Base-by-base conservation (phyloP, 2,113 vertebrate species). In the Corythornis madagascariensis region DNA sequence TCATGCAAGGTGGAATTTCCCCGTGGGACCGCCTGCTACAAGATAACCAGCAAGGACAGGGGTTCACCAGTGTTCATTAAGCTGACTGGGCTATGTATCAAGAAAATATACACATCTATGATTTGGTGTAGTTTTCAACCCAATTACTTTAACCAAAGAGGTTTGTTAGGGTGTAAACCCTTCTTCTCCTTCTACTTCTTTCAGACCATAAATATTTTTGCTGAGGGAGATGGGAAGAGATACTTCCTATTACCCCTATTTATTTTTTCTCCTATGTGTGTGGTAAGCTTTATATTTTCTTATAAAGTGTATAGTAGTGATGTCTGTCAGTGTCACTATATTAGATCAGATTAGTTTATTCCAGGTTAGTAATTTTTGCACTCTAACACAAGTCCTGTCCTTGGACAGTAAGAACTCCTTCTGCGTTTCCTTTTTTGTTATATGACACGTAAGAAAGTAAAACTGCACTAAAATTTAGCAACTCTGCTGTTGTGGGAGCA, bases 401-500 rank as follows among this genome's bases (percentile, higher is more conserved):
- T 92, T 93, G 79, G 72, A 67, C 61, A 65, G 28, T 26, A 38
- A 89, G 67, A 92, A 65, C 61, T 81, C 76, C 83, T 33, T 45
- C 71, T 91, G 82, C 47, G 59, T 91, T 92, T 93, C 72, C 78
- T 85, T 43, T 93, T 80, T 66, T 66, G 45, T 79, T 94, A 72
- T 78, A 81, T 88, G 93, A 78, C 88, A 85, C 70, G 66, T 63
- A 35, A 67, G 91, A 73, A 95, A 90, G 89, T 91, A 93, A 83
- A 26, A 73, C 48, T 73, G 47, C 83, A 71, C 70, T 92, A 91
- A 96, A 95, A 96, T 92, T 83, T 56, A 89, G 96, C 91, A 93
- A 76, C 91, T 93, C 73, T 95, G 91, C 79, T 91, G 69, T 85
- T 91, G 70, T 85, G 85, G 91, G 96, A 94, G 89, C 89, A 95